phyloP scores from a whole-genome alignment of 2,888 invertebrate genomes.

The Clepsis dumicolana region DNA sequence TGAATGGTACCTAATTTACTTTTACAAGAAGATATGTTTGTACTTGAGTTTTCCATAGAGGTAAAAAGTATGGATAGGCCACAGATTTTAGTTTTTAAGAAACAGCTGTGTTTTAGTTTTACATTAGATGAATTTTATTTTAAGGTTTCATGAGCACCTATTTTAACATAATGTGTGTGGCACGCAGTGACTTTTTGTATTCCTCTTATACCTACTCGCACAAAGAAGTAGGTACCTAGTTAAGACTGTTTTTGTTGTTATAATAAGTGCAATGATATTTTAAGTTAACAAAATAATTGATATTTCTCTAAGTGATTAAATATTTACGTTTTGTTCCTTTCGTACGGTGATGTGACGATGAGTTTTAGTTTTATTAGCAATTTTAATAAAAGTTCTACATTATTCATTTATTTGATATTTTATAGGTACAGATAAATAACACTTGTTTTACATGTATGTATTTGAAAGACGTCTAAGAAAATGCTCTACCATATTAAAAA shows the following conservation, averaged over 20 bases:
- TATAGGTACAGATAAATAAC: neutral
- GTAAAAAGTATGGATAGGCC: too few relatives aligned
- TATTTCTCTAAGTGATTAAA: neutral
- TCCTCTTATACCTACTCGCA: too few relatives aligned
- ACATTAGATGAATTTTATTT: neutral
- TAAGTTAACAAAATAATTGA: neutral
- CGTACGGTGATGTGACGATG: too few relatives aligned
- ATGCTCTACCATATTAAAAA: too few relatives aligned
- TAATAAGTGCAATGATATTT: conserved; percentile 5
- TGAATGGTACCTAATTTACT: neutral
- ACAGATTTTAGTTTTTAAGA: neutral
- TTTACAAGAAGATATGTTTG: neutral
- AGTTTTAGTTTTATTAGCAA: neutral
- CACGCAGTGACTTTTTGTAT: too few relatives aligned
- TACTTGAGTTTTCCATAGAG: neutral
- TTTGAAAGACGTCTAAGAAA: too few relatives aligned
- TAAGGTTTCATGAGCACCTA: too few relatives aligned
- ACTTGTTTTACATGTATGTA: too few relatives aligned
- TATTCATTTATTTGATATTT: neutral
- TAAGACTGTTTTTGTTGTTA: neutral
- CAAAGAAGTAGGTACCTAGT: neutral
- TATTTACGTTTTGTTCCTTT: neutral
- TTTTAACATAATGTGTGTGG: too few relatives aligned
- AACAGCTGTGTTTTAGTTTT: neutral
- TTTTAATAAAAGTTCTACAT: neutral